phyloP scores from a whole-genome alignment of 1,140 invertebrate species.

The Lethocerus indicus region DNA sequence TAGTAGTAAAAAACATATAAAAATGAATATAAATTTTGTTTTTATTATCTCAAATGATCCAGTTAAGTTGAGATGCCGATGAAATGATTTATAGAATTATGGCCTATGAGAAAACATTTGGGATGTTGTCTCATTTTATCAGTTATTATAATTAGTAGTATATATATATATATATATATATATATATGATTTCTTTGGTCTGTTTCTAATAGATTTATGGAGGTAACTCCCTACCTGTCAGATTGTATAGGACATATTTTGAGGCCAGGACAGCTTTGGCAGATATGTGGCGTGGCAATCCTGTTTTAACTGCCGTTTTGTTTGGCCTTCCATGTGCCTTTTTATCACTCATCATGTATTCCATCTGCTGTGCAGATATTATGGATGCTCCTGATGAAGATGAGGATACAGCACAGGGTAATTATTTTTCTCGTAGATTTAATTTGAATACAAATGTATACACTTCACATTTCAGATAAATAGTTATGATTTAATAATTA shows the following conservation, averaged over 20 bases:
- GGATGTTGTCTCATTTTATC: too few species aligned
- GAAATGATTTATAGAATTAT: too few species aligned
- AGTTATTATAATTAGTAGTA: neutral
- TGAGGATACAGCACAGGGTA: conserved; percentile 23
- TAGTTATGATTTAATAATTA: neutral
- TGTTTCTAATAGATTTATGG: conserved; percentile 46
- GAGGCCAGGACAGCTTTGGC: conserved; percentile 51
- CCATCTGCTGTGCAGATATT: conserved; percentile 85
- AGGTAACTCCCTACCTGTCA: conserved; percentile 53
- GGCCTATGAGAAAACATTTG: too few species aligned
- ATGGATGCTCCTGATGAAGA: conserved; percentile 81
- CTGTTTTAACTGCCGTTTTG: conserved; percentile 68
- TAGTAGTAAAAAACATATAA: neutral
- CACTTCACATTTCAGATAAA: neutral
- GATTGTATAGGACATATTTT: conserved; percentile 57
- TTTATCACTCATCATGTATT: conserved; percentile 83
- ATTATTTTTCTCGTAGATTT: neutral
- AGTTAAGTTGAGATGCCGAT: too few species aligned
- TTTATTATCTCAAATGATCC: too few species aligned
- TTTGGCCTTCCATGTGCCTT: conserved; percentile 82
- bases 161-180: neutral
- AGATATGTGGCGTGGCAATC: conserved; percentile 83
- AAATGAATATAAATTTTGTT: neutral
- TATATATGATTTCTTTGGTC: neutral
- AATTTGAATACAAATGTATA: neutral